Percentiles rank a stretch among this genome's conserved stretches.
These are phyloP conservation scores for Channa striata DNA, from an alignment of 2,797 vertebrate genomes.

Conservation along the genomic window DNA sequence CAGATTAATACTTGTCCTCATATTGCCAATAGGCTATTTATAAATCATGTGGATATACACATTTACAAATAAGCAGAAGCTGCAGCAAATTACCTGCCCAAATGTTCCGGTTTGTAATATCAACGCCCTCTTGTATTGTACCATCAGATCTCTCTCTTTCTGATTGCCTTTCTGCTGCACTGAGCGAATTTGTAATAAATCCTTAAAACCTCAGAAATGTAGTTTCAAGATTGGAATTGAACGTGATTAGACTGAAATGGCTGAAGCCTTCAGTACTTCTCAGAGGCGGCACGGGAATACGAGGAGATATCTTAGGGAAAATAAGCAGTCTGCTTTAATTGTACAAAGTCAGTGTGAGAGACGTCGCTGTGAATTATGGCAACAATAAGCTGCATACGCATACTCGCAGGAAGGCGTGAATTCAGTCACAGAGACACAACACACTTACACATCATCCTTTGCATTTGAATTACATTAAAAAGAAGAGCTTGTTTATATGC, in stretches of 20 bases:
- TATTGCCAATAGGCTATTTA: background rate
- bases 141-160: constrained; percentile 22
- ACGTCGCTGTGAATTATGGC: constrained; percentile 64
- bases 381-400: constrained; percentile 56
- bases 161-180: constrained; percentile 58
- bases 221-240: constrained; percentile 53
- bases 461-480: constrained; percentile 62
- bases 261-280: constrained; percentile 38
- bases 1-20: background rate
- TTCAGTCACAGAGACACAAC: constrained; percentile 49
- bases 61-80: constrained; percentile 44
- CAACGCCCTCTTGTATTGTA: constrained; percentile 41
- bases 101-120: constrained; percentile 53
- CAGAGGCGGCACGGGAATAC: constrained; percentile 20
- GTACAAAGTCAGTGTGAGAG: constrained; percentile 63
- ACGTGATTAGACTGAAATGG: constrained; percentile 62
- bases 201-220: constrained; percentile 62
- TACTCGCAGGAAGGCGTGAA: constrained; percentile 38
- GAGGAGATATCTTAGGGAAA: constrained; percentile 42
- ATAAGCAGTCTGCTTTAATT: constrained; percentile 69
- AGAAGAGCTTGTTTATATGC: constrained; percentile 69
- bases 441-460: constrained; percentile 47
- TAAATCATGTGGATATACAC: constrained; percentile 23
- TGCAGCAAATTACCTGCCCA: constrained; percentile 47
- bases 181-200: constrained; percentile 58